phyloP scores from a whole-genome alignment of 2,888 invertebrate species.

The Diarsia dahlii region DNA sequence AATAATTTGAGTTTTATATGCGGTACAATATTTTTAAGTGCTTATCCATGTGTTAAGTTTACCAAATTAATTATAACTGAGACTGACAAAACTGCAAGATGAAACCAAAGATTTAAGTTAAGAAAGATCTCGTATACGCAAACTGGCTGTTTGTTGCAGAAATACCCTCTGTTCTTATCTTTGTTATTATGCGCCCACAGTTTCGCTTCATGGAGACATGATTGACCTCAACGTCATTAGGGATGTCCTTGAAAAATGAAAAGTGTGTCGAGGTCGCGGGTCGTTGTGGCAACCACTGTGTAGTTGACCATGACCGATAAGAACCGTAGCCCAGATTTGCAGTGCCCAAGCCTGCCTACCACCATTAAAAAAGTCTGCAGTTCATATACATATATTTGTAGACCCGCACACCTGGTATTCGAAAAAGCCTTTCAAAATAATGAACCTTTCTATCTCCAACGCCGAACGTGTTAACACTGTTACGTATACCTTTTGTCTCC shows the following conservation, averaged over 20 bases:
- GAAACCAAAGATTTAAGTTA: background rate
- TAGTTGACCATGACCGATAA: background rate
- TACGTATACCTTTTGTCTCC: background rate
- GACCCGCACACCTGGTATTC: background rate
- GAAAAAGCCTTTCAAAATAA: slow-evolving; percentile 22
- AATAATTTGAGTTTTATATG: background rate
- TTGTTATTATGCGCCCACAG: background rate
- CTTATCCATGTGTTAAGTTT: background rate
- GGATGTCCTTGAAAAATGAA: background rate
- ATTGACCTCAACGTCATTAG: background rate
- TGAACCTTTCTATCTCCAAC: slow-evolving; percentile 7
- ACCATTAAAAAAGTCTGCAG: background rate
- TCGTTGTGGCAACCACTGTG: background rate
- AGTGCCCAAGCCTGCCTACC: background rate
- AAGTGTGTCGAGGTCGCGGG: background rate
- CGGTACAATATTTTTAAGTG: background rate
- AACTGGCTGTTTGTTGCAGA: background rate
- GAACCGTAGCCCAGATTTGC: background rate
- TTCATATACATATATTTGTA: background rate
- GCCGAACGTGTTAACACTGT: slow-evolving; percentile 2
- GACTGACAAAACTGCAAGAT: too few species aligned
- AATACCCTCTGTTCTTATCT: background rate
- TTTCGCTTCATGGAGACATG: background rate
- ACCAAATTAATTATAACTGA: too few species aligned
- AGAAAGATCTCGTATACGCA: background rate